phyloP scores from a whole-genome alignment of 1,140 invertebrate genomes.

The Potamilus streckersoni region DNA sequence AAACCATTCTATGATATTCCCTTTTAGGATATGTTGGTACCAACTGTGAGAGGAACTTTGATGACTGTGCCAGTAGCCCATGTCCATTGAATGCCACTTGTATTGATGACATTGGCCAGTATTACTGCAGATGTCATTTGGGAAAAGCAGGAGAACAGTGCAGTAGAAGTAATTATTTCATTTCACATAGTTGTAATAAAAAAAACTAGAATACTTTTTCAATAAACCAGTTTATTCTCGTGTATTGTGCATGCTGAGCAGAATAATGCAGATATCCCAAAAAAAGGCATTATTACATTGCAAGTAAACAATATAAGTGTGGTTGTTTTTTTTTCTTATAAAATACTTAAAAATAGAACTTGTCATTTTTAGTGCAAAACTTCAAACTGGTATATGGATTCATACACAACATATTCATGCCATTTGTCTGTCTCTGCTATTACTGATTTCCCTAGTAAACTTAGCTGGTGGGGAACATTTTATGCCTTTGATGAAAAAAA shows the following conservation, averaged over 20 bases:
- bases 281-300: not conserved
- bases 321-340: not conserved
- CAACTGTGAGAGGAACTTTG: slow-evolving; percentile 59
- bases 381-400: no score
- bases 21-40: slow-evolving; percentile 33
- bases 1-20: not conserved
- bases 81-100: slow-evolving; percentile 92
- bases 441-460: no score
- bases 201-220: no score
- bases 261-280: not conserved
- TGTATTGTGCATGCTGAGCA: no score
- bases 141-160: slow-evolving; percentile 38
- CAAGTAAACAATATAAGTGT: not conserved
- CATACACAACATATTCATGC: no score
- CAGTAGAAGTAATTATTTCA: slow-evolving; percentile 29
- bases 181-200: no score
- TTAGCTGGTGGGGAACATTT: no score
- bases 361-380: no score
- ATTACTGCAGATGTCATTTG: slow-evolving; percentile 62
- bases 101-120: slow-evolving; percentile 74
- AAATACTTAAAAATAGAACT: not conserved
- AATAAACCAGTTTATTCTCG: not conserved
- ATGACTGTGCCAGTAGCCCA: slow-evolving; percentile 91
- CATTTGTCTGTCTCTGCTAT: no score
- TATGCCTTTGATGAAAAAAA: no score